These are phyloP conservation scores for Astreopora myriophthalma DNA, from an alignment of 64 coral and sea anemone genomes.

Conservation along the genomic window DNA sequence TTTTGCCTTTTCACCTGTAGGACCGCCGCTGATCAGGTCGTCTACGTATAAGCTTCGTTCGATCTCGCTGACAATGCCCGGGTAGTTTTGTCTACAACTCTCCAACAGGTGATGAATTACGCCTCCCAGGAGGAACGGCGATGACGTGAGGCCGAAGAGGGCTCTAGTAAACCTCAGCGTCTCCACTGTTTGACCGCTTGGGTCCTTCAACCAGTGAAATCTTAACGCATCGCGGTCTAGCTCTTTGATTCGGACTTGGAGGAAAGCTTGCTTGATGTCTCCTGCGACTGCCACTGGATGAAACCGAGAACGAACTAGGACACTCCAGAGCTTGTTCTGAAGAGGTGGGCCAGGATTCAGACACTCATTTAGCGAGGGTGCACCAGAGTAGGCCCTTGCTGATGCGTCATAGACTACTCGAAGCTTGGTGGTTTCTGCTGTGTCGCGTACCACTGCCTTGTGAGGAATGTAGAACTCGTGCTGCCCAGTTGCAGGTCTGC, in stretches of 20 bases:
- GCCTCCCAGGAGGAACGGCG: slow-evolving; percentile 41
- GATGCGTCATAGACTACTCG: slow-evolving; percentile 58
- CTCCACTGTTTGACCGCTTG: background rate
- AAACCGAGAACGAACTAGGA: background rate
- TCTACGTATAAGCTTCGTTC: slow-evolving; percentile 58
- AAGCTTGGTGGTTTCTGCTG: slow-evolving; percentile 47
- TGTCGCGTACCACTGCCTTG: slow-evolving; percentile 10
- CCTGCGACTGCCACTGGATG: slow-evolving; percentile 9
- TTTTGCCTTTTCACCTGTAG: background rate
- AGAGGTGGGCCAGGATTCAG: slow-evolving; percentile 54
- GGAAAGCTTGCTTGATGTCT: background rate
- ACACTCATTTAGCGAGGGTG: slow-evolving; percentile 66
- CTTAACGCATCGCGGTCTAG: background rate
- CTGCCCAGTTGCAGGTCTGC: background rate
- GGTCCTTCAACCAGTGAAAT: background rate
- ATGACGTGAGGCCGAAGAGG: slow-evolving; percentile 58
- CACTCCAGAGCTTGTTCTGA: slow-evolving; percentile 42
- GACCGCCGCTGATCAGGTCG: slow-evolving; percentile 43
- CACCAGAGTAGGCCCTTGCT: background rate
- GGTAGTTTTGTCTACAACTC: slow-evolving; percentile 36
- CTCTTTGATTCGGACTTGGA: background rate
- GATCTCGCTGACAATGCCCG: slow-evolving; percentile 12
- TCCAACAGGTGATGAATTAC: slow-evolving; percentile 59
- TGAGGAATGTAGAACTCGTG: slow-evolving; percentile 45
- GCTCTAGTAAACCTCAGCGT: slow-evolving; percentile 36